These are phyloP conservation scores for Heliconius erato DNA, from an alignment of 2,888 invertebrate genomes.

Conservation along the genomic window DNA sequence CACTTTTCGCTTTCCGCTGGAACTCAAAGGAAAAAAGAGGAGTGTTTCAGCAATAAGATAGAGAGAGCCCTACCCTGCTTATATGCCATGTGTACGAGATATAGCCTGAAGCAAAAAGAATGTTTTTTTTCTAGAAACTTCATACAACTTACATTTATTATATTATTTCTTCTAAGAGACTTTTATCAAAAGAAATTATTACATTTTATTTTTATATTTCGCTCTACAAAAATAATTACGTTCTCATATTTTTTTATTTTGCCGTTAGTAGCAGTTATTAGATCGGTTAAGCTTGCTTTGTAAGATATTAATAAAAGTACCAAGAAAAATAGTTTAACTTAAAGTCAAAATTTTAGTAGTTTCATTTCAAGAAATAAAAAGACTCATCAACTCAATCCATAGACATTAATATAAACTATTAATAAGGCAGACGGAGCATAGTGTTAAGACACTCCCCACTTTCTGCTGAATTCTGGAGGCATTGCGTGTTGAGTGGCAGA, in stretches of 20 bases:
- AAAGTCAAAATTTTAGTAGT: background rate
- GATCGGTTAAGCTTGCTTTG: background rate
- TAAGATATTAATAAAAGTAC: background rate
- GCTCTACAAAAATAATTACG: background rate
- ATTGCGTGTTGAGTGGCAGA: no score
- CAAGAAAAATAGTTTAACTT: slow-evolving; percentile 1
- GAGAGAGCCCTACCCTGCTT: no score
- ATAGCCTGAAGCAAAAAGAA: background rate
- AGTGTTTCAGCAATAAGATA: no score
- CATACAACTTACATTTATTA: background rate
- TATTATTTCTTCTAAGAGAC: background rate
- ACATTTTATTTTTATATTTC: background rate
- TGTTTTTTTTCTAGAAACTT: background rate
- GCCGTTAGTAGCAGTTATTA: slow-evolving; percentile 15
- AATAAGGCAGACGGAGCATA: no score
- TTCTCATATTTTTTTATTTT: background rate
- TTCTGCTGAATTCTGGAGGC: no score
- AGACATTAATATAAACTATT: no score
- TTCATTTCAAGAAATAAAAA: no score
- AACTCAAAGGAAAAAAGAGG: no score
- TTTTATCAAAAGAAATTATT: background rate
- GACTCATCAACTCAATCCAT: no score
- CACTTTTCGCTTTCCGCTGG: no score
- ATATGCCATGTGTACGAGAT: no score
- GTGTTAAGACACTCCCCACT: no score